Base-by-base conservation (phyloP, 2,797 vertebrate species). In the Lepidocolaptes lacrymiger region DNA sequence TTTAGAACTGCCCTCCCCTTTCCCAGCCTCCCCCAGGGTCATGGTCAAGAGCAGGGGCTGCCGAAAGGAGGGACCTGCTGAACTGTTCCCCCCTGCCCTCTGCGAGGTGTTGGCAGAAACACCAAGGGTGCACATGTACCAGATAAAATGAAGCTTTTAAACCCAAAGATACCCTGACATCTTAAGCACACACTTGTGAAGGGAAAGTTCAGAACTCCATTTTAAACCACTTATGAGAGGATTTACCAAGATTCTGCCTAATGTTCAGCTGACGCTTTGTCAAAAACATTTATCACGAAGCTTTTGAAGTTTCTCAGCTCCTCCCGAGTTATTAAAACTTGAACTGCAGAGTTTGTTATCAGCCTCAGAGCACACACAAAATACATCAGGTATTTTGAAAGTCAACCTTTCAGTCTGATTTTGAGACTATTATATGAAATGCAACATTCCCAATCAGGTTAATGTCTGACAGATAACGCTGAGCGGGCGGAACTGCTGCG, bases 141-240 rank as follows among this genome's bases (percentile, higher is more conserved):
- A 95, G 96, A 94, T 95, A 96, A 95, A 97, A 83, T 3, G 41
- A 37, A 91, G 95, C 90, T 95, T 92, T 96, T 96, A 94, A 97
- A 94, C 93, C 93, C 88, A 78, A 94, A 97, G 96, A 96, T 73
- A 93, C 95, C 95, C 37, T 91, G 97, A 77, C 97, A 97, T 97
- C 90, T 93, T 88, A 96, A 96, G 97, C 93, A 78, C n/a, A 87
- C 84, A 78, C 73, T 97, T 67, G 89, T 0, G 92, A 96, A 96
- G 91, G 91, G 90, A 81, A 98, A 97, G 97, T 98, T 98, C 95
- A 97, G 93, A 98, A 97, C 91, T 97, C 96, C 93, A 90, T 54
- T 97, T 97, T 98, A 98, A 98, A 98, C 95, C 97, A 97, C 97
- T 98, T 97, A 98, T 59, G 97, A 97, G 96, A 96, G 97, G 97